Percentiles rank a stretch among this genome's conserved stretches.
Evolutionary conservation across 2,113 vertebrate species (phyloP).

Genomic region (Antigone vipio): DNA sequence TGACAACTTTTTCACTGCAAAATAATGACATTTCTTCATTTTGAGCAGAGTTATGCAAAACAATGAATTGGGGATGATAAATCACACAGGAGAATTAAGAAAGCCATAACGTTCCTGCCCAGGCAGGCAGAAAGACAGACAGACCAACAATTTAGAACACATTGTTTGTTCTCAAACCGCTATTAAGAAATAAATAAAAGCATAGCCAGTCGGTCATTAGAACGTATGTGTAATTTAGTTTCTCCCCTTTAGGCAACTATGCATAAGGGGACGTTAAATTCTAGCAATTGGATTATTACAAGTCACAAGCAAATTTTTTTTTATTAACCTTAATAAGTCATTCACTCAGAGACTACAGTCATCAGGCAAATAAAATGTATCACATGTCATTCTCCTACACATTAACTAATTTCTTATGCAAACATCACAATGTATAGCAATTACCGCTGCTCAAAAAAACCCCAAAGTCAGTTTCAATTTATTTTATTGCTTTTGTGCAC

Average conservation of each 20-base stretch:
- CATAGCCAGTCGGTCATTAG: constrained; percentile 76
- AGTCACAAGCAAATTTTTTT: constrained; percentile 79
- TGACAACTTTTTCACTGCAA: constrained; percentile 85
- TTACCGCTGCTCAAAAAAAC: constrained; percentile 73
- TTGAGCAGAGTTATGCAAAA: constrained; percentile 86
- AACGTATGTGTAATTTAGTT: constrained; percentile 74
- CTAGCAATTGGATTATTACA: constrained; percentile 80
- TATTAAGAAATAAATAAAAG: constrained; percentile 77
- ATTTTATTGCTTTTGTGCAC: constrained; percentile 77
- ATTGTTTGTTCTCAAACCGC: constrained; percentile 76
- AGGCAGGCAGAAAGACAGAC: constrained; percentile 82
- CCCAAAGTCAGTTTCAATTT: constrained; percentile 79
- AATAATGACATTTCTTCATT: constrained; percentile 89
- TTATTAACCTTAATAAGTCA: constrained; percentile 85
- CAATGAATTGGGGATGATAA: constrained; percentile 84
- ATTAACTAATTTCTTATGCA: constrained; percentile 83
- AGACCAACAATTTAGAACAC: constrained; percentile 79
- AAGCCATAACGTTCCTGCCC: constrained; percentile 78
- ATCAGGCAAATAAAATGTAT: constrained; percentile 80
- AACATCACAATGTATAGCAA: constrained; percentile 83
- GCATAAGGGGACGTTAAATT: constrained; percentile 78
- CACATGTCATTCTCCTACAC: constrained; percentile 77
- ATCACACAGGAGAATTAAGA: constrained; percentile 81
- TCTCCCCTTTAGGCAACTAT: constrained; percentile 75
- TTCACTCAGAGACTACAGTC: constrained; percentile 80